These are phyloP conservation scores for Heliangelus exortis DNA, from an alignment of 2,797 vertebrate genomes.

Conservation along the genomic window DNA sequence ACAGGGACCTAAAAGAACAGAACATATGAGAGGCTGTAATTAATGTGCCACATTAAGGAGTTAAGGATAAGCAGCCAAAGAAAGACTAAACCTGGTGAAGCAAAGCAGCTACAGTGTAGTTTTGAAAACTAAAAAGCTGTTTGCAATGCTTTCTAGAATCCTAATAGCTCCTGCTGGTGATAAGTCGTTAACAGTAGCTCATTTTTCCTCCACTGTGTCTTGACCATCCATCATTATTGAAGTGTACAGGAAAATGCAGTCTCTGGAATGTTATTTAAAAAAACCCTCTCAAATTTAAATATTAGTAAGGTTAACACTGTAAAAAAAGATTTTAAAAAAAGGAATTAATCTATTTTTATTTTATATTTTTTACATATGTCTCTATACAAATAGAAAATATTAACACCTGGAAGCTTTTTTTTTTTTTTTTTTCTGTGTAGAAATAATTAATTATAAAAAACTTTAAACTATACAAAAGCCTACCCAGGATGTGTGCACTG, in stretches of 20 bases:
- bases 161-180: slow-evolving; percentile 16
- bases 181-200: not conserved
- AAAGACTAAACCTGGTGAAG: slow-evolving; percentile 20
- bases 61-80: slow-evolving; percentile 47
- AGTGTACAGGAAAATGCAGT: slow-evolving; percentile 50
- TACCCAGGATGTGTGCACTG: not conserved
- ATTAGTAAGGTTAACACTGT: not conserved
- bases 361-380: not conserved
- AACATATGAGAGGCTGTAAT: slow-evolving; percentile 33
- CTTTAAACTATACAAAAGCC: not conserved
- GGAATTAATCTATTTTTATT: not conserved
- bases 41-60: slow-evolving; percentile 62
- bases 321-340: no score
- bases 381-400: not conserved
- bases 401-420: not conserved
- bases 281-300: slow-evolving; percentile 34
- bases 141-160: slow-evolving; percentile 53
- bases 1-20: slow-evolving; percentile 16
- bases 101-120: slow-evolving; percentile 12
- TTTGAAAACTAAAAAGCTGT: slow-evolving; percentile 45
- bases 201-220: slow-evolving; percentile 37
- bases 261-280: slow-evolving; percentile 23
- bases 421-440: not conserved
- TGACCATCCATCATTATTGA: slow-evolving; percentile 45
- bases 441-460: not conserved